These are phyloP conservation scores for Pangasius macronema DNA, from an alignment of 2,797 vertebrate genomes.

Conservation along the genomic window DNA sequence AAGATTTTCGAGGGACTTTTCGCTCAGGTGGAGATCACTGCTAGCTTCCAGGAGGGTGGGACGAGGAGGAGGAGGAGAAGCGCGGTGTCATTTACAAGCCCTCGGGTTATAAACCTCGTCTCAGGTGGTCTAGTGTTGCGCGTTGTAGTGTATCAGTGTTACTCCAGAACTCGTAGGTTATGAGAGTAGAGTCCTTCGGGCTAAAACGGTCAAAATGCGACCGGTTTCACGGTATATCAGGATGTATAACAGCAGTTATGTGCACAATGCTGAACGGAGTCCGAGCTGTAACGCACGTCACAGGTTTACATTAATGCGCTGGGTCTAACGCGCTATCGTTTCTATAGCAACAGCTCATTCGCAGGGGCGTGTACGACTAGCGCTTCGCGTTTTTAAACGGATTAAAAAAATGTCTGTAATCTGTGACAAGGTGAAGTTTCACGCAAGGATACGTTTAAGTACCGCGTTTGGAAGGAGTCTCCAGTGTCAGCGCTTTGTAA, in stretches of 20 bases:
- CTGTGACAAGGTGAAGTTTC: neutral
- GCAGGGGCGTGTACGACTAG: neutral
- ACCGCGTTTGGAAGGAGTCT: too few relatives aligned
- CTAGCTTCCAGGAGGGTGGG: slow-evolving; percentile 56
- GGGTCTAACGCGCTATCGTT: neutral
- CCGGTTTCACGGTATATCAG: too few relatives aligned
- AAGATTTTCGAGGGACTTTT: slow-evolving; percentile 52
- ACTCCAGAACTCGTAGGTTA: neutral
- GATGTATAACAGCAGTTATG: too few relatives aligned
- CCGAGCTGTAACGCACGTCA: neutral
- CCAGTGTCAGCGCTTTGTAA: too few relatives aligned
- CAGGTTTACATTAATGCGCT: neutral
- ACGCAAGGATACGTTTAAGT: too few relatives aligned
- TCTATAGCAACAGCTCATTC: neutral
- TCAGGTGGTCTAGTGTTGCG: neutral
- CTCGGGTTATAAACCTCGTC: neutral
- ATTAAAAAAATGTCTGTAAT: neutral
- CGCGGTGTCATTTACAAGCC: neutral
- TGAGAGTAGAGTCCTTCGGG: neutral
- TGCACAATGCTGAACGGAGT: neutral
- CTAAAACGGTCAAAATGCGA: too few relatives aligned
- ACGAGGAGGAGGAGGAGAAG: slow-evolving; percentile 19
- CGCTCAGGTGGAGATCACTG: neutral
- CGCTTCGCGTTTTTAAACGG: neutral
- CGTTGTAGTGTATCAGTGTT: neutral